Evolutionary conservation across 2,888 invertebrate genomes (phyloP).

Genomic region (Acronicta alni): DNA sequence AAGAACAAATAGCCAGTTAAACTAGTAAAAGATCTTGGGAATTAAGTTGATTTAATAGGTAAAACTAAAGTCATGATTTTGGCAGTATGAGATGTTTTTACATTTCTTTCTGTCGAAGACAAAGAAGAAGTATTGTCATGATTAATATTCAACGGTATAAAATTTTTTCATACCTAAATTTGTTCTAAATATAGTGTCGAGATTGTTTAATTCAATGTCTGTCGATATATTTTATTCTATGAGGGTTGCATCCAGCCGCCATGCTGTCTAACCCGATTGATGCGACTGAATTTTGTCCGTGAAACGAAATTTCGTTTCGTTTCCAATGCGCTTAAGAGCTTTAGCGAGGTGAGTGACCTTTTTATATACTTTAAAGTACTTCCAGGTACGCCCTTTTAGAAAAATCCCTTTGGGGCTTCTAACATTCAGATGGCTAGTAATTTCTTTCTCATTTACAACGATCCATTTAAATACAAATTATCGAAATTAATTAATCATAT

Average conservation of each 20-base stretch:
- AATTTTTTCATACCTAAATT: too few relatives aligned
- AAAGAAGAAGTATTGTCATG: too few relatives aligned
- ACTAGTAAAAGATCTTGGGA: constrained; percentile 17
- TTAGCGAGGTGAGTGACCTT: constrained; percentile 57
- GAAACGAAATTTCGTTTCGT: constrained; percentile 69
- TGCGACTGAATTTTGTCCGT: constrained; percentile 71
- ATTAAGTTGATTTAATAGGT: constrained; percentile 16
- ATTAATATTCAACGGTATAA: too few relatives aligned
- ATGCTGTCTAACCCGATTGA: constrained; percentile 78
- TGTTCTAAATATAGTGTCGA: constrained; percentile 7
- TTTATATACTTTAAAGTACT: constrained; percentile 49
- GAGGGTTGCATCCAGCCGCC: constrained; percentile 65
- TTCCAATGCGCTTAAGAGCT: constrained; percentile 66
- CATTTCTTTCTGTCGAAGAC: background rate
- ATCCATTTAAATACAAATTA: constrained; percentile 12
- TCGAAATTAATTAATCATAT: background rate
- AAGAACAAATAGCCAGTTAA: constrained; percentile 27
- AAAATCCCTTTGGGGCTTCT: constrained; percentile 34
- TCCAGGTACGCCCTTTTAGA: constrained; percentile 36
- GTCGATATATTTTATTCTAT: constrained; percentile 57
- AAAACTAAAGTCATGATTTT: constrained; percentile 14
- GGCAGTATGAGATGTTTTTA: constrained; percentile 6
- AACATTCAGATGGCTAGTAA: constrained; percentile 21
- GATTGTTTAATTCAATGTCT: constrained; percentile 28
- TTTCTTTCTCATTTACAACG: constrained; percentile 13